These are phyloP conservation scores for Dryobotodes eremita DNA, from an alignment of 2,888 invertebrate genomes.

Conservation along the genomic window DNA sequence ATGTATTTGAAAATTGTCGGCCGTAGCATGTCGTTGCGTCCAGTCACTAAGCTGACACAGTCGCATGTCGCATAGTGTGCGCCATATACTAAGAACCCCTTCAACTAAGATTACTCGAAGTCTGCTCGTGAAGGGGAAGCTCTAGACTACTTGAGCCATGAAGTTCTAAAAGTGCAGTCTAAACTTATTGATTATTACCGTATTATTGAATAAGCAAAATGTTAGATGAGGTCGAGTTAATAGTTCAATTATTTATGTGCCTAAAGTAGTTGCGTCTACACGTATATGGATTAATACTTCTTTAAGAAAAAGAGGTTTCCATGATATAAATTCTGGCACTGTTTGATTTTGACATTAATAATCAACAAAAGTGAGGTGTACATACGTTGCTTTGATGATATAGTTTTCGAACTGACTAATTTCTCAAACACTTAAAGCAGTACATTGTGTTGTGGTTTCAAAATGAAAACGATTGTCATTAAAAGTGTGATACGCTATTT, in stretches of 20 bases:
- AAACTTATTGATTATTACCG: neutral
- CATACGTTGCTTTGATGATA: no score
- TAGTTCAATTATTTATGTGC: neutral
- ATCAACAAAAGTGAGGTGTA: no score
- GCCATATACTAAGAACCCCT: neutral
- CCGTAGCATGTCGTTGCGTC: neutral
- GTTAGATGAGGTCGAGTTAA: neutral
- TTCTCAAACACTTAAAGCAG: no score
- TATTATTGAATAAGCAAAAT: neutral
- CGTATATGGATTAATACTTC: neutral
- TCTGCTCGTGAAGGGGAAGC: neutral
- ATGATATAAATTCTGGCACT: neutral
- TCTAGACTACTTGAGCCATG: neutral
- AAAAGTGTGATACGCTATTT: no score
- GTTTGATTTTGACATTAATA: neutral
- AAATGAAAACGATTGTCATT: no score
- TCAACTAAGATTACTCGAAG: neutral
- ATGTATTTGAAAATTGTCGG: neutral
- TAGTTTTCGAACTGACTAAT: no score
- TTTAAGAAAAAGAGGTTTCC: neutral
- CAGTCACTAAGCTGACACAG: neutral
- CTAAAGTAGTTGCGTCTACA: neutral
- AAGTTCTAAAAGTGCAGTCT: neutral
- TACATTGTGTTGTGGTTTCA: no score
- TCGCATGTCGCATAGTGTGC: neutral